phyloP scores from a whole-genome alignment of 2,888 invertebrate species.

The Cryptus viduatorius region DNA sequence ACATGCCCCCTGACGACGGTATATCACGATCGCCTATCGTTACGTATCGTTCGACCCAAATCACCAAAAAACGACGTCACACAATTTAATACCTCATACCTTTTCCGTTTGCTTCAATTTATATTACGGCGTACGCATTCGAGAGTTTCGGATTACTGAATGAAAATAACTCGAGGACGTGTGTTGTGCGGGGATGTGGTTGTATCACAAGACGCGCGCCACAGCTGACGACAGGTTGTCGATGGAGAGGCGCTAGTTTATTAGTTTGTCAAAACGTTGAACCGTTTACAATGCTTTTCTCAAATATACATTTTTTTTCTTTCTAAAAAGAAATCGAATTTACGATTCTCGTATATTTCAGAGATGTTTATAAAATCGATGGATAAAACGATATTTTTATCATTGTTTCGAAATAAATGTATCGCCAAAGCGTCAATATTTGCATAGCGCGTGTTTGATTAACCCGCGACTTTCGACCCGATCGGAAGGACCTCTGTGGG shows the following conservation, averaged over 20 bases:
- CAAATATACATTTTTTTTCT: background rate
- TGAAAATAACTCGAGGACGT: constrained; percentile 74
- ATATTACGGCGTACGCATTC: constrained; percentile 65
- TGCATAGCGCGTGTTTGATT: too few species aligned
- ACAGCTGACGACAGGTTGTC: constrained; percentile 73
- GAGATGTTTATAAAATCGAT: too few species aligned
- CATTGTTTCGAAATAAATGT: too few species aligned
- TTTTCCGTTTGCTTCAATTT: constrained; percentile 14
- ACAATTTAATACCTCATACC: background rate
- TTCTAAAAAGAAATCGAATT: too few species aligned
- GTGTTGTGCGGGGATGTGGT: constrained; percentile 41
- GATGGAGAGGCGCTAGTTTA: constrained; percentile 35
- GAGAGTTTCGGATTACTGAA: constrained; percentile 71
- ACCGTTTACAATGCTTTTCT: too few species aligned
- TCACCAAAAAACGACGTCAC: background rate
- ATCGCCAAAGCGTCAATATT: too few species aligned
- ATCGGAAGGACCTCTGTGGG: too few species aligned
- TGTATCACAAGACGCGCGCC: constrained; percentile 29
- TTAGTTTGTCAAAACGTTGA: too few species aligned
- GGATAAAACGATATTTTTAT: too few species aligned
- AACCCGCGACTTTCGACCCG: too few species aligned
- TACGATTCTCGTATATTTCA: background rate
- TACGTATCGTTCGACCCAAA: constrained; percentile 37
- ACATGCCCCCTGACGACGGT: background rate
- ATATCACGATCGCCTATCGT: background rate